These are phyloP conservation scores for Pseudorasbora parva DNA, from an alignment of 2,113 vertebrate genomes.

Conservation along the genomic window DNA sequence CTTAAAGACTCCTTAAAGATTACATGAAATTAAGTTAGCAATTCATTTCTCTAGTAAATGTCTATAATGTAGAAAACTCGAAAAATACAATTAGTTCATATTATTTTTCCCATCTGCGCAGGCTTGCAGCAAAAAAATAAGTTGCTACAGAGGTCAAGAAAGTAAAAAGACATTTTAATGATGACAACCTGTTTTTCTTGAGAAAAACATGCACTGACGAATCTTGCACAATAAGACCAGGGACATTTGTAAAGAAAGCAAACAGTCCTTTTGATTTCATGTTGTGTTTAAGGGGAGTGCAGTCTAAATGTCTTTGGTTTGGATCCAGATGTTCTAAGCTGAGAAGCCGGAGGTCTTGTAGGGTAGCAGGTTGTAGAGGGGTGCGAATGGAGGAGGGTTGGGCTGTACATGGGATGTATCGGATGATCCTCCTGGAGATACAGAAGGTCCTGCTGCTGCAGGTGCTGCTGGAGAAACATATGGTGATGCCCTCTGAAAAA, in stretches of 20 bases:
- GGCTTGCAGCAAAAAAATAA: background rate
- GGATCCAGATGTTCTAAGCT: constrained; percentile 10
- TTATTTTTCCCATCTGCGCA: background rate
- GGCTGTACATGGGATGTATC: constrained; percentile 19
- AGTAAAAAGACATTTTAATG: background rate
- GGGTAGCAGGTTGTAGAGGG: constrained; percentile 56
- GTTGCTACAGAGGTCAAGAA: background rate
- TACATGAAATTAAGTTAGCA: background rate
- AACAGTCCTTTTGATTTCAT: background rate
- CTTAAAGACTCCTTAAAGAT: background rate
- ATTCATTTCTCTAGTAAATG: background rate
- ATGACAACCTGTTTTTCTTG: background rate
- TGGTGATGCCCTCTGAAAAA: constrained; percentile 8
- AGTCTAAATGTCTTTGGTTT: background rate
- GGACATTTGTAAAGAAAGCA: background rate
- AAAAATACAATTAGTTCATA: background rate
- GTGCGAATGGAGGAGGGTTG: constrained; percentile 62
- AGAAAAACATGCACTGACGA: background rate
- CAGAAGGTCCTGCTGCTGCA: background rate
- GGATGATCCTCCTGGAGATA: constrained; percentile 31
- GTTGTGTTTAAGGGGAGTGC: background rate
- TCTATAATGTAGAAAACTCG: background rate
- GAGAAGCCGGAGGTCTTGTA: constrained; percentile 38
- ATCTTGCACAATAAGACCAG: background rate
- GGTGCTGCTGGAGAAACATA: constrained; percentile 27